A percentile compares a stretch with the other conserved stretches of the same genome.
Evolutionary conservation across 2,113 vertebrate genomes (phyloP).

Genomic region (Grantiella picta): DNA sequence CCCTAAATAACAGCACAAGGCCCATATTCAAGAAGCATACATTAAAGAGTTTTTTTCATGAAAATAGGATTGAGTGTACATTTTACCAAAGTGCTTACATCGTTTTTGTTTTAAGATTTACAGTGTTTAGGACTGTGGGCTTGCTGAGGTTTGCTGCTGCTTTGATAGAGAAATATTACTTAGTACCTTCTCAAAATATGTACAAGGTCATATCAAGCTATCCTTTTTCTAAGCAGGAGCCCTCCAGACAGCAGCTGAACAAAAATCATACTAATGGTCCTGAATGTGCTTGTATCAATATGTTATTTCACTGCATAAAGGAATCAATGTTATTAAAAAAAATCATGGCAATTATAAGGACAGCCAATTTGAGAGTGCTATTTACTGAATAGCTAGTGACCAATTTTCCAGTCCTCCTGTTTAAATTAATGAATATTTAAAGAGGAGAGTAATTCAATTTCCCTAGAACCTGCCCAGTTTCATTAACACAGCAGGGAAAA

Average conservation of each 20-base stretch:
- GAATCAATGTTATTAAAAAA: conserved; percentile 6
- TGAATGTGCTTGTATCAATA: background rate
- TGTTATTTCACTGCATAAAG: background rate
- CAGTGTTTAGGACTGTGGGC: background rate
- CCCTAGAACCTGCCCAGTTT: background rate
- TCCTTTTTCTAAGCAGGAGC: background rate
- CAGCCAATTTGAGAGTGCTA: background rate
- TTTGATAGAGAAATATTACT: background rate
- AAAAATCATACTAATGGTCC: background rate
- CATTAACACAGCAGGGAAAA: conserved; percentile 22
- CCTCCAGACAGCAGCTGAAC: background rate
- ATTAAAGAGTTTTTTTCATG: background rate
- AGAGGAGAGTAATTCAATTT: conserved; percentile 42
- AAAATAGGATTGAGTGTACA: background rate
- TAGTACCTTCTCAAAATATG: background rate
- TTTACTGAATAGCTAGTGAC: conserved; percentile 11
- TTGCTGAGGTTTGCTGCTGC: background rate
- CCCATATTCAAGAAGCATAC: background rate
- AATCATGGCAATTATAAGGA: background rate
- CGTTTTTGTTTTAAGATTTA: background rate
- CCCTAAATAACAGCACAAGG: background rate
- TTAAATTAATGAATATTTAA: conserved; percentile 53
- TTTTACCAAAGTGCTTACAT: background rate
- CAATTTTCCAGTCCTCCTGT: conserved; percentile 2
- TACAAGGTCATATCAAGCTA: background rate